phyloP scores from a whole-genome alignment of 2,888 invertebrate species.

The Gisinianus flammeolus region DNA sequence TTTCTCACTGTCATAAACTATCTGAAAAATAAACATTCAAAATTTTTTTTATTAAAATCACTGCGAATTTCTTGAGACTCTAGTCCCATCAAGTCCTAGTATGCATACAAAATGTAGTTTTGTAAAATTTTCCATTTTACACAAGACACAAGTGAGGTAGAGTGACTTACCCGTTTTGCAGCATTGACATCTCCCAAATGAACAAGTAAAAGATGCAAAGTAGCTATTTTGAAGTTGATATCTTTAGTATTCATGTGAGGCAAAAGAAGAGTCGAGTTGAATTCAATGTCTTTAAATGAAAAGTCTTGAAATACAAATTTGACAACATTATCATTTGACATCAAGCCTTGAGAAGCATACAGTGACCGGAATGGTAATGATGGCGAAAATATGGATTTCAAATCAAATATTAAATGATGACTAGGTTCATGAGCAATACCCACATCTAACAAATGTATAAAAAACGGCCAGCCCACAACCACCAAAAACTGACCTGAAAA shows the following conservation, averaged over 20 bases:
- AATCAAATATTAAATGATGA: slow-evolving; percentile 53
- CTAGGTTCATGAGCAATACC: slow-evolving; percentile 83
- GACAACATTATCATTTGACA: not conserved
- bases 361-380: not conserved
- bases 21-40: slow-evolving; percentile 44
- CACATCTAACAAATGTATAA: slow-evolving; percentile 84
- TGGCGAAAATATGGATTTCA: slow-evolving; percentile 33
- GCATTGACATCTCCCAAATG: slow-evolving; percentile 77
- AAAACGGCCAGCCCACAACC: slow-evolving; percentile 81
- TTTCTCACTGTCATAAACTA: slow-evolving; percentile 53
- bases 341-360: not conserved
- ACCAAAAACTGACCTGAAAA: slow-evolving; percentile 76
- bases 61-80: too few species aligned
- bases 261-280: slow-evolving; percentile 47
- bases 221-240: slow-evolving; percentile 38
- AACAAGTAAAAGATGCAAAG: slow-evolving; percentile 75
- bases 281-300: slow-evolving; percentile 31
- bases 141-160: too few species aligned
- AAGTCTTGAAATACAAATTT: not conserved
- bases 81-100: too few species aligned
- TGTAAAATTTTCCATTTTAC: too few species aligned
- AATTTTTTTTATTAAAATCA: too few species aligned
- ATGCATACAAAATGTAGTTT: too few species aligned
- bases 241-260: slow-evolving; percentile 38
- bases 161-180: slow-evolving; percentile 72